These are phyloP conservation scores for Zapornia atra DNA, from an alignment of 2,113 vertebrate species.

Conservation along the genomic window DNA sequence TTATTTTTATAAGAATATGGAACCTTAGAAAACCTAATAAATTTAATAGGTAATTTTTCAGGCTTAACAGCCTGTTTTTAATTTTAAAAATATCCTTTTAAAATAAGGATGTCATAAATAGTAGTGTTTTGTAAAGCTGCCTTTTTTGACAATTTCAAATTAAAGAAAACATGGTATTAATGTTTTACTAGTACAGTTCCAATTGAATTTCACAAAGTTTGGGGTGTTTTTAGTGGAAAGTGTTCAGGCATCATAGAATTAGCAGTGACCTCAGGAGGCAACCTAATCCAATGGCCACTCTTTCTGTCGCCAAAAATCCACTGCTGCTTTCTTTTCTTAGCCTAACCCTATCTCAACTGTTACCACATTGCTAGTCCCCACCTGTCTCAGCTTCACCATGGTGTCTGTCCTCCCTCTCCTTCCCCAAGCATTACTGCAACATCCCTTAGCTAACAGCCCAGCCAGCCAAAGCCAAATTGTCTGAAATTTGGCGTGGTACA, in stretches of 20 bases:
- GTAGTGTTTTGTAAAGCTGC: neutral
- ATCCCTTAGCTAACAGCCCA: neutral
- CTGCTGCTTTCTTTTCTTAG: neutral
- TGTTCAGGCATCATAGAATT: neutral
- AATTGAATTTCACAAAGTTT: neutral
- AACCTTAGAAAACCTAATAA: neutral
- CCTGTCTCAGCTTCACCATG: neutral
- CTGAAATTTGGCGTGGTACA: neutral
- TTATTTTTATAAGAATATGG: neutral
- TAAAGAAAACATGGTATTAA: neutral
- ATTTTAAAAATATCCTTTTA: neutral
- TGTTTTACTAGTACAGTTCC: neutral
- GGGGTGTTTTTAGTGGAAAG: neutral
- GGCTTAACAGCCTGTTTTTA: neutral
- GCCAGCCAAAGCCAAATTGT: neutral
- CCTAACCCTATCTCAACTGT: neutral
- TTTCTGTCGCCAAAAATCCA: neutral
- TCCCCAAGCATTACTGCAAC: neutral
- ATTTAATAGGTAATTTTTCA: neutral
- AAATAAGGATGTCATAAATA: neutral
- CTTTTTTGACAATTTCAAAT: neutral
- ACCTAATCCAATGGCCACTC: neutral
- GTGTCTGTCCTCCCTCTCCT: neutral
- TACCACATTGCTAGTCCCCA: neutral
- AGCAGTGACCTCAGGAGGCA: neutral